Evolutionary conservation across 2,888 invertebrate species (phyloP).

Genomic region (Folsomia candida): DNA sequence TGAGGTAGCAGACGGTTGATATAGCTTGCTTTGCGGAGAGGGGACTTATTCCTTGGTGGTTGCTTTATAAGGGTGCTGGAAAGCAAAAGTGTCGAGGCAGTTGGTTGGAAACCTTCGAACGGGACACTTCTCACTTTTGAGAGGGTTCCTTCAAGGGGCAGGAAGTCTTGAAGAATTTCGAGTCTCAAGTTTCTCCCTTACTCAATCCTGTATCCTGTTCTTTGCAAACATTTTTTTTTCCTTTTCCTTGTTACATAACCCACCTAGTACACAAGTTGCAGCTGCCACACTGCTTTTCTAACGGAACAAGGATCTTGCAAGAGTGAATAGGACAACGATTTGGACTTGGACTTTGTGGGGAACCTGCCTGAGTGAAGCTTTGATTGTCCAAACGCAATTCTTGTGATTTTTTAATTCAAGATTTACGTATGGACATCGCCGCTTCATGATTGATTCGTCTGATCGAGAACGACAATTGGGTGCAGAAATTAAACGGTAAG

Average conservation of each 20-base stretch:
- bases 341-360: background rate
- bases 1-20: slow-evolving; percentile 17
- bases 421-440: slow-evolving; percentile 66
- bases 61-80: slow-evolving; percentile 7
- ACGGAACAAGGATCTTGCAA: too few relatives aligned
- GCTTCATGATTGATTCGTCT: slow-evolving; percentile 53
- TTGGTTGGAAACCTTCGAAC: slow-evolving; percentile 4
- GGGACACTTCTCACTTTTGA: background rate
- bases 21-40: background rate
- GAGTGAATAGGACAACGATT: background rate
- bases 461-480: too few relatives aligned
- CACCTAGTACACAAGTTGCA: slow-evolving; percentile 7
- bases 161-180: background rate
- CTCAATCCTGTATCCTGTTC: too few relatives aligned
- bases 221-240: too few relatives aligned
- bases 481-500: too few relatives aligned
- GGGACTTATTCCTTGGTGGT: background rate
- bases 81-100: slow-evolving; percentile 17
- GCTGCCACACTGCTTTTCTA: too few relatives aligned
- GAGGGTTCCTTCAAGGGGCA: background rate
- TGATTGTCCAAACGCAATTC: slow-evolving; percentile 70
- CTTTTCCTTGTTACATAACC: background rate
- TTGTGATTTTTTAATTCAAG: slow-evolving; percentile 60
- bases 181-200: background rate
- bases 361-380: slow-evolving; percentile 54